These are phyloP conservation scores for Erpornis zantholeuca DNA, from an alignment of 2,113 vertebrate species.

Conservation along the genomic window DNA sequence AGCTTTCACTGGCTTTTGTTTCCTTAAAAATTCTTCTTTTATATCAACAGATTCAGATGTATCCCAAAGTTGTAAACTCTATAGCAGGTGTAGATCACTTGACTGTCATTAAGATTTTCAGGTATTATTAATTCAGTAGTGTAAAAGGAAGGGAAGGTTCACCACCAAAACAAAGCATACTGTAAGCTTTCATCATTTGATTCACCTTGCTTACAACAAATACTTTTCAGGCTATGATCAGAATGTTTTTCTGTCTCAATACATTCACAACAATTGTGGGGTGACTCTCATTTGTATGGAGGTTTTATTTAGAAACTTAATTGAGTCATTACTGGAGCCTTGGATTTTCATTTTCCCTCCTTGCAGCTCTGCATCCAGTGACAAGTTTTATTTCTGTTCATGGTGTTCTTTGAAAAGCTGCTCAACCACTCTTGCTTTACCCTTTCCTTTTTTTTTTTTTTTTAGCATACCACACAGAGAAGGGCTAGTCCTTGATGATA, in stretches of 20 bases:
- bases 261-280: neutral
- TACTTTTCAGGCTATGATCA: neutral
- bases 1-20: neutral
- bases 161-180: neutral
- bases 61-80: neutral
- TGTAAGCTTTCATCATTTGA: neutral
- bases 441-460: neutral
- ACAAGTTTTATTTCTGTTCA: neutral
- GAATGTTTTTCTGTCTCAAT: neutral
- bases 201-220: neutral
- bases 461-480: neutral
- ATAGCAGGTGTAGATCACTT: neutral
- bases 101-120: neutral
- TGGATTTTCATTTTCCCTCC: neutral
- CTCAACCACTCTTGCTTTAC: neutral
- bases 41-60: neutral
- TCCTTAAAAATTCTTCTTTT: neutral
- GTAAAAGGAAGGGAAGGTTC: neutral
- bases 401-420: neutral
- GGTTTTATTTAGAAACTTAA: neutral
- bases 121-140: neutral
- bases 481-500: neutral
- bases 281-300: neutral
- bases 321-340: neutral
- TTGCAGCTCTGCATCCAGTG: neutral